Conservation (phyloP, 2,113 vertebrate species). For the Alectura lathami region DNA sequence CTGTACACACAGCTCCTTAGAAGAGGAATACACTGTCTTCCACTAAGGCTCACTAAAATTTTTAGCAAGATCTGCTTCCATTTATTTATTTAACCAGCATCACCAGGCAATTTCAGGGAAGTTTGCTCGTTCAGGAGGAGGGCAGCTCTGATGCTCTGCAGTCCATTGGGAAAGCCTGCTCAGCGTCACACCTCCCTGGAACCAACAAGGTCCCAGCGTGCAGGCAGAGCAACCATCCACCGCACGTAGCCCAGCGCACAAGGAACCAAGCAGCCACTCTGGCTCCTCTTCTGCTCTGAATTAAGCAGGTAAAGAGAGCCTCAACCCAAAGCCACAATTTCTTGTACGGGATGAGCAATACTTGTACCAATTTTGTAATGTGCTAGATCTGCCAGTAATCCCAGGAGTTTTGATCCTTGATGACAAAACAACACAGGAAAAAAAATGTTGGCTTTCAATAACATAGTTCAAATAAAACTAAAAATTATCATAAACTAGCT, state of each 20-base stretch:
- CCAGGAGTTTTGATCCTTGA: background rate
- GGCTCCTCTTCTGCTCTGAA: background rate
- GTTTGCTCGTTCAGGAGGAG: background rate
- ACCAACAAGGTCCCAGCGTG: background rate
- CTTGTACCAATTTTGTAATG: background rate
- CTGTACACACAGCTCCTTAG: background rate
- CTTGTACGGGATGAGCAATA: background rate
- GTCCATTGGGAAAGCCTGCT: fast-evolving
- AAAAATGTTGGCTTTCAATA: background rate
- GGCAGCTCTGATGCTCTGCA: background rate
- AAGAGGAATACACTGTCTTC: background rate
- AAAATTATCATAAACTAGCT: background rate
- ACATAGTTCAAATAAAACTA: background rate
- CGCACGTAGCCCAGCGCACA: background rate
- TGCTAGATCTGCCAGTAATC: background rate
- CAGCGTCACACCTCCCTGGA: background rate
- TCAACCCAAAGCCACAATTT: background rate
- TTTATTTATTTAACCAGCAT: background rate
- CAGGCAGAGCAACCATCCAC: background rate
- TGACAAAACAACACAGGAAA: background rate
- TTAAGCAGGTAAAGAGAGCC: background rate
- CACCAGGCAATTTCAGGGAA: background rate
- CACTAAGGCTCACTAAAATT: background rate
- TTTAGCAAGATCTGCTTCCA: background rate
- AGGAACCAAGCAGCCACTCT: background rate